Conservation (phyloP, 2,113 vertebrate genomes). For the Syngnathus scovelli region DNA sequence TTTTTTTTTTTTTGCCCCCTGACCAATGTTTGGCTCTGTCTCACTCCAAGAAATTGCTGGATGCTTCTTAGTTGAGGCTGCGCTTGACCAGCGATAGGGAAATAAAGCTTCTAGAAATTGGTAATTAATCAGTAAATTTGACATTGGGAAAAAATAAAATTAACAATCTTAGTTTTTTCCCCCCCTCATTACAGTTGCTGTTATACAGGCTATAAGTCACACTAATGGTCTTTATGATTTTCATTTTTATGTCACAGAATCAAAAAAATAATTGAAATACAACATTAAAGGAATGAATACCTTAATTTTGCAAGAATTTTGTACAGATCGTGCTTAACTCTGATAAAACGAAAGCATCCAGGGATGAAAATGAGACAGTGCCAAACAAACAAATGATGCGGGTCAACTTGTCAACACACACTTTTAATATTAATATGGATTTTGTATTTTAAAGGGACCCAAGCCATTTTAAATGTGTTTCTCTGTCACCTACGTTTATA, state of each 20-base stretch:
- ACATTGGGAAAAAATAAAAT: no score
- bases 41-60: constrained; percentile 14
- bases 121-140: no score
- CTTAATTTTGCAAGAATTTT: not conserved
- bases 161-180: no score
- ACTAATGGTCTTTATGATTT: no score
- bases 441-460: constrained; percentile 63
- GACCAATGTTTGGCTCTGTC: constrained; percentile 19
- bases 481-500: not conserved
- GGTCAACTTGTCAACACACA: constrained; percentile 43
- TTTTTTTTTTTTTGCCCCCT: constrained; percentile 39
- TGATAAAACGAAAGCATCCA: not conserved
- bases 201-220: no score
- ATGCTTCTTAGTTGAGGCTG: constrained; percentile 2
- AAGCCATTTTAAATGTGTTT: constrained; percentile 52
- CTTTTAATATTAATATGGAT: constrained; percentile 36
- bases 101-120: not conserved
- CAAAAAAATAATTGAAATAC: no score
- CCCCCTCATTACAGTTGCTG: no score
- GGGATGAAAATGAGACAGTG: constrained; percentile 15
- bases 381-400: constrained; percentile 27
- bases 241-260: no score
- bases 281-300: no score
- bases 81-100: not conserved
- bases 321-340: not conserved